Base-by-base conservation (phyloP, 2,797 vertebrate species). In the Odontamblyopus lacepedii region DNA sequence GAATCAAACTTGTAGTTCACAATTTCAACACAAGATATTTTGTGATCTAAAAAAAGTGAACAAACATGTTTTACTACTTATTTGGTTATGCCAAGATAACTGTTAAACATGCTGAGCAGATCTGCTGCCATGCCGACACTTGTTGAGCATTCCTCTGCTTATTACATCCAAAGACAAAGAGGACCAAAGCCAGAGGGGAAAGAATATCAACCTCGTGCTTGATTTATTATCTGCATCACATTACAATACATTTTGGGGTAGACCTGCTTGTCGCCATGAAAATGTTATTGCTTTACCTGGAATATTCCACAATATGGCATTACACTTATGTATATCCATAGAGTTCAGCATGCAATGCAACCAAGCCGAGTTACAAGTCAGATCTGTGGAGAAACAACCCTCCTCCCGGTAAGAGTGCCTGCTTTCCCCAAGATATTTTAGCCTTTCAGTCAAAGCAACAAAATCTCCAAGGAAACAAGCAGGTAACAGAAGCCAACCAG, bases 1-100 rank as follows among this genome's bases (percentile, higher is more conserved):
- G 97, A 97, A 82, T 99, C 96, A 61, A 98, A 97, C 90, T 99
- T 99, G 94, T 93, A 93, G 84, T 96, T 98, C 86, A 99, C 95
- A 0, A 92, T 93, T 92, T 98, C 96, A 61, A 94, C 92, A 76
- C 92, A 94, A 73, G 88, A 91, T 88, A 99, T 96, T 67, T 83
- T 44, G 64, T 95, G 94, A 95, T 93, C 97, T 97, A 74, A 56
- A 88, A 88, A 41, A 61, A 68, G 27, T 26, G 55, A 48, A 70
- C 27, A 0, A 48, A 30, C 59, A 69, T 11, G n/a, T 19, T 16
- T 64, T 13, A 70, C 6, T 32, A 16, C 53, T 63, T 32, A 8
- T 59, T 44, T 11, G 66, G 48, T 26, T 69, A 12, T 6, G 63
- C 27, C 16, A 50, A 44, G 3, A 9, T 50, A 64, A 66, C 13